Evolutionary conservation across 2,888 invertebrate species (phyloP), one percentile per base, ranked within the genome.

Genomic region (Rosalia funebris): DNA sequence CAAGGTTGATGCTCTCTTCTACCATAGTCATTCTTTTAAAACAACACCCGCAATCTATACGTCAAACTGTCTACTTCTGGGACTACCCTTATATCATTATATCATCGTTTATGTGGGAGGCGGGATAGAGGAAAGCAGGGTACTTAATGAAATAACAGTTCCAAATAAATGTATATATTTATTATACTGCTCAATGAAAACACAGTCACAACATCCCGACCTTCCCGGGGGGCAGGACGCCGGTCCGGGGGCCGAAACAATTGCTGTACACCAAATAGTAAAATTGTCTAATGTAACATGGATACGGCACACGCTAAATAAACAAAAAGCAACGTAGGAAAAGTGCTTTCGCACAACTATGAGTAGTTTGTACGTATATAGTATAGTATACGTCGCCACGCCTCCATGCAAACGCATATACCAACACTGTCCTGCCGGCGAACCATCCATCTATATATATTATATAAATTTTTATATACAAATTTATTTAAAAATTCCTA

Each of bases 151-250:
- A 50, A 37, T 36, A 5, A 3, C 37, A 39, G 9, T 70, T 81
- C 87, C 87, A 88, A 87, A 88, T 88, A 88, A 88, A 88, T 88
- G 88, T 88, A 88, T 88, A 88, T 88, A 87, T 88, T 88, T 88
- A 88, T 88, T 88, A 87, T 85, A 88, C 86, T 86, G 88, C 85
- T 82, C 87, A 87, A 87, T 87, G 84, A 87, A 82, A 88, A 82
- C 83, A 82, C 82, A 82, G 81, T 82, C 81, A 82, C 82, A 82
- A 82, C 80, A 79, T 81, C 78, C 75, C 81, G 81, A 80, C 73
- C 72, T 66, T 66, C 75, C 77, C 63, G 54, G 61, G 67, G 64
- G 62, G 64, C 48, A 46, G 61, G 68, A 68, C 58, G 65, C 50
- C 57, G 32, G 34, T 53, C 61, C 61, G 67, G 68, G 65, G 64